phyloP scores from a whole-genome alignment of 2,797 vertebrate species.

The Prunella strophiata region DNA sequence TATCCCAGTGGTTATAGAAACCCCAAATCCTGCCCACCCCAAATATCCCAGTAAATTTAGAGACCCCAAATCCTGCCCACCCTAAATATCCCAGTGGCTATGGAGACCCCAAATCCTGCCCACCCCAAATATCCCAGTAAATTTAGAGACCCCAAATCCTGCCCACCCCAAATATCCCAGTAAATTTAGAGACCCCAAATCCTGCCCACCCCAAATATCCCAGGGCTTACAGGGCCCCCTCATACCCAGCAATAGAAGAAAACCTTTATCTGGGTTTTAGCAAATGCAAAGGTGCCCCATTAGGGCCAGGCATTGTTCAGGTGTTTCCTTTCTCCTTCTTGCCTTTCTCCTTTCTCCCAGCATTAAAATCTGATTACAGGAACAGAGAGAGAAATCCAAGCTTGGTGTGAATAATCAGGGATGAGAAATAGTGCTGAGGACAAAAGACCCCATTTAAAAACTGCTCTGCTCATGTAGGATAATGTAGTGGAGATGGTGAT shows the following conservation, averaged over 20 bases:
- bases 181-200: too few relatives aligned
- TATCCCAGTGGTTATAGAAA: not conserved
- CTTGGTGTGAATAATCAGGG: not conserved
- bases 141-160: too few relatives aligned
- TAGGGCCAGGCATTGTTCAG: too few relatives aligned
- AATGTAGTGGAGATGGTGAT: not conserved
- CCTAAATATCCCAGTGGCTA: too few relatives aligned
- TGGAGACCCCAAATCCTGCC: too few relatives aligned
- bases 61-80: too few relatives aligned
- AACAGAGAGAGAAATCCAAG: not conserved
- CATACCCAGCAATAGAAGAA: rapidly evolving
- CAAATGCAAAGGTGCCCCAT: not conserved
- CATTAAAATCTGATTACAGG: not conserved
- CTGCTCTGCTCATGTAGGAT: not conserved
- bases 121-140: not conserved
- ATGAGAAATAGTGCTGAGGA: not conserved
- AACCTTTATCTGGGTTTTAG: not conserved
- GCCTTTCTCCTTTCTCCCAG: not conserved
- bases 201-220: not conserved
- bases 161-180: not conserved
- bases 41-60: too few relatives aligned
- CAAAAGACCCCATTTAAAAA: not conserved
- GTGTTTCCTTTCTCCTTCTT: not conserved
- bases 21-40: not conserved
- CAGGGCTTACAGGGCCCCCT: rapidly evolving